A percentile compares a stretch with the other conserved stretches of the same genome.
Evolutionary conservation across 2,797 vertebrate genomes (phyloP).

Genomic region (Channa striata): DNA sequence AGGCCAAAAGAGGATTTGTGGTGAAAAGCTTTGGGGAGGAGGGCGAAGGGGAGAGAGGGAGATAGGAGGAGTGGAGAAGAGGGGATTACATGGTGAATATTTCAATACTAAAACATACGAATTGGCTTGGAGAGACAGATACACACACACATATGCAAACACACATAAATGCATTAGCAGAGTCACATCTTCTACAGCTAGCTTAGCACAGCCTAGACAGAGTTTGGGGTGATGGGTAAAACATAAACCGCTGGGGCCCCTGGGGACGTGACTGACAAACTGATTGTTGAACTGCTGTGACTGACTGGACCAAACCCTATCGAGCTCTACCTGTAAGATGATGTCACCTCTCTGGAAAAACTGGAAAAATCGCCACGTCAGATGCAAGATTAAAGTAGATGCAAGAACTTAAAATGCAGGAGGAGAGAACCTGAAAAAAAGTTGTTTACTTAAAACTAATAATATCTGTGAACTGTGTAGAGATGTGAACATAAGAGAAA

Average conservation of each 20-base stretch:
- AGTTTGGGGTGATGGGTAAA: slow-evolving; percentile 57
- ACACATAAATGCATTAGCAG: slow-evolving; percentile 51
- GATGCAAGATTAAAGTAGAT: not conserved
- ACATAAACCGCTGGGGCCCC: slow-evolving; percentile 29
- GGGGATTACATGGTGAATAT: slow-evolving; percentile 84
- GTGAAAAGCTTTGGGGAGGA: slow-evolving; percentile 77
- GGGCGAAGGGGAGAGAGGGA: slow-evolving; percentile 64
- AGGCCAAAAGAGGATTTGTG: slow-evolving; percentile 83
- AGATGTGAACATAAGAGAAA: slow-evolving; percentile 10
- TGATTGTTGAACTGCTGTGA: slow-evolving; percentile 66
- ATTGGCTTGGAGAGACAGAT: slow-evolving; percentile 56
- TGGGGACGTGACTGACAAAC: slow-evolving; percentile 46
- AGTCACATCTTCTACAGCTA: slow-evolving; percentile 55
- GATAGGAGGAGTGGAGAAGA: slow-evolving; percentile 78
- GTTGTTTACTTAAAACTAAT: slow-evolving; percentile 33
- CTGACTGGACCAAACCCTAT: slow-evolving; percentile 37
- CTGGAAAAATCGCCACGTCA: not conserved
- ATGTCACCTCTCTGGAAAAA: slow-evolving; percentile 1
- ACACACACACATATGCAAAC: slow-evolving; percentile 34
- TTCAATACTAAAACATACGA: slow-evolving; percentile 77
- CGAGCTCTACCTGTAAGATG: slow-evolving; percentile 13
- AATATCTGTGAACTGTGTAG: slow-evolving; percentile 13
- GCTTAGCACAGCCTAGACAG: slow-evolving; percentile 51
- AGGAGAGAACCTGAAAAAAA: not conserved
- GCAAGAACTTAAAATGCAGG: not conserved